Evolutionary conservation across 92 coral and sea anemone genomes (phyloP).

Genomic region (Blastomussa wellsi): DNA sequence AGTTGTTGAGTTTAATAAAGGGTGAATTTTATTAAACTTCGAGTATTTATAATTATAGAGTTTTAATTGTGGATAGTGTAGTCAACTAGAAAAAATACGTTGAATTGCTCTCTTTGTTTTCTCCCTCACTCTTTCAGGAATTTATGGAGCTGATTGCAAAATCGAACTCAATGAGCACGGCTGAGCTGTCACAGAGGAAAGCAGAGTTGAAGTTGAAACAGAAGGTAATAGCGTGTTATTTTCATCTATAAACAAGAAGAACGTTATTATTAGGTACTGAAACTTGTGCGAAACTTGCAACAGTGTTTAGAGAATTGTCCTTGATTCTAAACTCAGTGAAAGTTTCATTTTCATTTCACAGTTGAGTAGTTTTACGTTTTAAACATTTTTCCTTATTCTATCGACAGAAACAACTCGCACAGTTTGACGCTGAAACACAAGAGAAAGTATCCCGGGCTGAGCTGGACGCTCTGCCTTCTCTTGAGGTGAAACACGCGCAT

Average conservation of each 20-base stretch:
- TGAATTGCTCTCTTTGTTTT: background rate
- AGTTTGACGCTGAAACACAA: constrained; percentile 81
- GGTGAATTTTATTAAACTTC: background rate
- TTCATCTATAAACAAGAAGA: no score
- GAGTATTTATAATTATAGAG: background rate
- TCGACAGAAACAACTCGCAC: constrained; percentile 84
- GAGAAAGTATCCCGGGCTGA: constrained; percentile 75
- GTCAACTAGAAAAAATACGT: background rate
- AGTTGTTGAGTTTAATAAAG: no score
- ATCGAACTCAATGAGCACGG: constrained; percentile 73
- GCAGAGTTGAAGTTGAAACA: constrained; percentile 92
- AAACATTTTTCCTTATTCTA: background rate
- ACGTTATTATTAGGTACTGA: no score
- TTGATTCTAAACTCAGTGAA: no score
- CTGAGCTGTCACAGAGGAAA: constrained; percentile 88
- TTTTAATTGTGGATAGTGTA: background rate
- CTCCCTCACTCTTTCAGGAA: constrained; percentile 57
- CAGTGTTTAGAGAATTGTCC: background rate
- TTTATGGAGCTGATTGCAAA: constrained; percentile 86
- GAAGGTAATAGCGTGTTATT: constrained; percentile 61
- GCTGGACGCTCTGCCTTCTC: constrained; percentile 79
- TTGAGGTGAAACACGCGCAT: constrained; percentile 94
- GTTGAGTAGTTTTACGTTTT: background rate
- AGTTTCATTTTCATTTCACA: background rate
- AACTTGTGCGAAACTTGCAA: no score